These are phyloP conservation scores for Allacma fusca DNA, from an alignment of 2,888 invertebrate species.

Conservation along the genomic window DNA sequence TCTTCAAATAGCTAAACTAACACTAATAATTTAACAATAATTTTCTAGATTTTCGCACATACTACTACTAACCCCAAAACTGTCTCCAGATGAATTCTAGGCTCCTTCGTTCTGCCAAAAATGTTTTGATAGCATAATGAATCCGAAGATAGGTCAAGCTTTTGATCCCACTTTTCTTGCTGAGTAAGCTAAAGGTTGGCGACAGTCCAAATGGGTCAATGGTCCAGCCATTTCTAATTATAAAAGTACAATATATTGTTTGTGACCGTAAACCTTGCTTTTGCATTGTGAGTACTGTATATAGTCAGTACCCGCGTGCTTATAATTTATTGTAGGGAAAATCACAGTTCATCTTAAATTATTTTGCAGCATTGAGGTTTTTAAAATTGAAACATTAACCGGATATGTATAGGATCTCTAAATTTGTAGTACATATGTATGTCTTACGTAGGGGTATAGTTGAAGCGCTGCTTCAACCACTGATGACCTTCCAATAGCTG, in stretches of 20 bases:
- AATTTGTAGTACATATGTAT: too few relatives aligned
- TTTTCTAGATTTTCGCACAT: too few relatives aligned
- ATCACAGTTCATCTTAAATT: too few relatives aligned
- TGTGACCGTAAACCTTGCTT: too few relatives aligned
- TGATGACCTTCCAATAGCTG: slow-evolving; percentile 96
- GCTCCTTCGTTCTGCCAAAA: slow-evolving; percentile 79
- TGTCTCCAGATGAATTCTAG: slow-evolving; percentile 96
- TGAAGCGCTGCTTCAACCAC: slow-evolving; percentile 85
- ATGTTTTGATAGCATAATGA: slow-evolving; percentile 95
- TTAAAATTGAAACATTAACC: too few relatives aligned
- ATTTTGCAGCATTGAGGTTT: too few relatives aligned
- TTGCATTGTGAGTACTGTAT: too few relatives aligned
- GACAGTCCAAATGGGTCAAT: slow-evolving; percentile 95
- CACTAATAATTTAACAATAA: neutral
- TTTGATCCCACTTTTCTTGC: slow-evolving; percentile 81
- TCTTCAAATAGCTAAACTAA: neutral
- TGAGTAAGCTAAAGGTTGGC: slow-evolving; percentile 81
- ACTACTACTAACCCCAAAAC: slow-evolving; percentile 87
- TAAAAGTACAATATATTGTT: neutral
- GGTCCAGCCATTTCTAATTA: slow-evolving; percentile 74
- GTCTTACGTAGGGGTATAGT: slow-evolving; percentile 75
- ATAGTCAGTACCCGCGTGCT: too few relatives aligned
- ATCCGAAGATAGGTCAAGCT: slow-evolving; percentile 87
- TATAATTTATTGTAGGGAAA: too few relatives aligned
- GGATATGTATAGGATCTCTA: too few relatives aligned